Evolutionary conservation across 1,140 invertebrate genomes (phyloP).

Genomic region (Melitaea cinxia): DNA sequence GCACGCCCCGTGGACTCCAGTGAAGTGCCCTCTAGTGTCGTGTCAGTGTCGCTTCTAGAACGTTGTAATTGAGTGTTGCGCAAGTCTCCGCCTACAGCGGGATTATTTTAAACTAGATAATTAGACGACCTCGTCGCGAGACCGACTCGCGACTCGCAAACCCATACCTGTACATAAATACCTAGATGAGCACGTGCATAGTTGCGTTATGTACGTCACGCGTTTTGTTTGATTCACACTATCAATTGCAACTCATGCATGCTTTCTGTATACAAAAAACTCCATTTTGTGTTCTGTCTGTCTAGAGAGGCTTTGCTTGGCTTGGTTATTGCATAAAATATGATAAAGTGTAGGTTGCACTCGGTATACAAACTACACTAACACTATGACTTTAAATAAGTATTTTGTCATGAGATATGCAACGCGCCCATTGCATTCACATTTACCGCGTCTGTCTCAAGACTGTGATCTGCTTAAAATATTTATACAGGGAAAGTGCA

Average conservation of each 20-base stretch:
- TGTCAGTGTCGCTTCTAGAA: conserved; percentile 78
- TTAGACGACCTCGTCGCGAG: conserved; percentile 54
- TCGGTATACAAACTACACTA: conserved; percentile 30
- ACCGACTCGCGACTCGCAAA: conserved; percentile 43
- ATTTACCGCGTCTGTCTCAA: conserved; percentile 8
- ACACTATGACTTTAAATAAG: conserved; percentile 32
- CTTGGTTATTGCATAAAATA: conserved; percentile 26
- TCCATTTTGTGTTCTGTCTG: conserved; percentile 17
- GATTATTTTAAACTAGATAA: conserved; percentile 77
- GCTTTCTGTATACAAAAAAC: conserved; percentile 5
- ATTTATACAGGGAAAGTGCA: neutral
- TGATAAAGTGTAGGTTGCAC: conserved; percentile 23
- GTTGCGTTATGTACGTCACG: conserved; percentile 40
- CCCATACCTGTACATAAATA: conserved; percentile 51
- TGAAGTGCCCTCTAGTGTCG: conserved; percentile 73
- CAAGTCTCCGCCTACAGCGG: conserved; percentile 74
- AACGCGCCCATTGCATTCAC: conserved; percentile 1
- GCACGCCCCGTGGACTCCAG: conserved; percentile 65
- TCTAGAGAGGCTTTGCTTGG: conserved; percentile 28
- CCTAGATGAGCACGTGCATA: conserved; percentile 48
- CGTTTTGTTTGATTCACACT: conserved; percentile 40
- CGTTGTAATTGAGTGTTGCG: conserved; percentile 69
- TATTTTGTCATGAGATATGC: conserved; percentile 6
- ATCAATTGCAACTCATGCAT: conserved; percentile 48
- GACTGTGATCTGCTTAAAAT: neutral